phyloP scores from a whole-genome alignment of 1,140 invertebrate species.

The Paracyclopina nana region DNA sequence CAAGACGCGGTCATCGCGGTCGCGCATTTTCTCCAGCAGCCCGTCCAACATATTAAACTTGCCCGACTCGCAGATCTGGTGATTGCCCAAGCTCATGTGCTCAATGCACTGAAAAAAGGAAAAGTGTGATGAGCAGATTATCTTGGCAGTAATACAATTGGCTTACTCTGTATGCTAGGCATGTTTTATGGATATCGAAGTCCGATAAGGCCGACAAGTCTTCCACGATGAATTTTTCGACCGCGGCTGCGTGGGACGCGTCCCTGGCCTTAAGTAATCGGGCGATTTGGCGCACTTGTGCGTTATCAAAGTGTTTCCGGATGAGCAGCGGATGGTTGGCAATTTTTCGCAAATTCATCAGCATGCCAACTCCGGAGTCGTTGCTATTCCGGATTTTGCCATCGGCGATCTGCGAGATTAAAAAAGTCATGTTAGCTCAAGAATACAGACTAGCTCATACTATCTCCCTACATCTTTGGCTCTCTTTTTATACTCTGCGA shows the following conservation, averaged over 20 bases:
- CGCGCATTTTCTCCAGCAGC: constrained; percentile 27
- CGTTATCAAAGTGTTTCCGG: constrained; percentile 35
- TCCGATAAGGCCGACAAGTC: constrained; percentile 71
- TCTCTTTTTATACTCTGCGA: constrained; percentile 20
- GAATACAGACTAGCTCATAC: too few species aligned
- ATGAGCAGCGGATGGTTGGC: constrained; percentile 72
- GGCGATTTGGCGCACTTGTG: constrained; percentile 44
- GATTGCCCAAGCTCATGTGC: constrained; percentile 22
- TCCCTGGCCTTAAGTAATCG: constrained; percentile 44
- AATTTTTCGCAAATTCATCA: constrained; percentile 69
- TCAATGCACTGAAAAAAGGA: background rate
- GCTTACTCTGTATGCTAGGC: constrained; percentile 39
- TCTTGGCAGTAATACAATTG: too few species aligned
- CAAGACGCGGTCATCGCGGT: constrained; percentile 40
- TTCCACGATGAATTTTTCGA: constrained; percentile 52
- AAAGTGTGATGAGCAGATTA: too few species aligned
- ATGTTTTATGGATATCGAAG: constrained; percentile 67
- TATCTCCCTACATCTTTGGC: background rate
- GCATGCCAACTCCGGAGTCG: constrained; percentile 41
- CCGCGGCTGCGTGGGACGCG: constrained; percentile 53
- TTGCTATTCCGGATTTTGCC: background rate
- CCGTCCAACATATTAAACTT: constrained; percentile 33
- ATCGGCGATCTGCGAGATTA: constrained; percentile 7
- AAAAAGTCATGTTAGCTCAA: too few species aligned
- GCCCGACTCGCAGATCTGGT: constrained; percentile 30